These are phyloP conservation scores for Argynnis bischoffii DNA, from an alignment of 2,888 invertebrate genomes.

Conservation along the genomic window DNA sequence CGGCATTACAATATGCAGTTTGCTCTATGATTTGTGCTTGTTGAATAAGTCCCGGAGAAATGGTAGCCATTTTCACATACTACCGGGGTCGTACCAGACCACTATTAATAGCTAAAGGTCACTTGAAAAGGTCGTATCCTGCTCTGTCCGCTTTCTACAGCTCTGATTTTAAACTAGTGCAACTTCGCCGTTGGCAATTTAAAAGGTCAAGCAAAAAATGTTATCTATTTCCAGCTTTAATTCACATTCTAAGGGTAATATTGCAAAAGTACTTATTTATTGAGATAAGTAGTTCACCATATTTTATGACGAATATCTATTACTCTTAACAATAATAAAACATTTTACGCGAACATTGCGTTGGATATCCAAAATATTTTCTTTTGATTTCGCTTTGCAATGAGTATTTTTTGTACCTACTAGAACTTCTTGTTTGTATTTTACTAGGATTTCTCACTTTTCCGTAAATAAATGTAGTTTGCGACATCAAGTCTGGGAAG, in stretches of 20 bases:
- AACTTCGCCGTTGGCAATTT: slow-evolving; percentile 48
- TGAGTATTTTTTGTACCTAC: neutral
- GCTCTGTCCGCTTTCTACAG: slow-evolving; percentile 72
- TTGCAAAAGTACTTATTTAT: slow-evolving; percentile 15
- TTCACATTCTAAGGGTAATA: slow-evolving; percentile 20
- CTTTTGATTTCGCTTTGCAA: neutral
- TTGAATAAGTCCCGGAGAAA: slow-evolving; percentile 62
- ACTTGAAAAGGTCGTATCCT: slow-evolving; percentile 72
- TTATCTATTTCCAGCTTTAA: slow-evolving; percentile 20
- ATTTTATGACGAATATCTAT: slow-evolving; percentile 1
- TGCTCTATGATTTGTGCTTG: slow-evolving; percentile 55
- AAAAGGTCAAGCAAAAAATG: slow-evolving; percentile 46
- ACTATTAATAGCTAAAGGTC: slow-evolving; percentile 68
- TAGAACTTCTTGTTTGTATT: too few species aligned
- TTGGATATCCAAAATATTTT: neutral
- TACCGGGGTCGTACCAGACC: slow-evolving; percentile 63
- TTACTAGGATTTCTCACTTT: neutral
- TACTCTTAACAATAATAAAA: neutral
- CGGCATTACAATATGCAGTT: slow-evolving; percentile 28
- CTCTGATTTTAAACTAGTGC: slow-evolving; percentile 67
- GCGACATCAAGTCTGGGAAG: slow-evolving; percentile 27
- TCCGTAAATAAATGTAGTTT: slow-evolving; percentile 24
- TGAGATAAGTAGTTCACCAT: neutral
- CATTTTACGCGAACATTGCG: neutral
- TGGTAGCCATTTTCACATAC: slow-evolving; percentile 69